phyloP scores from a whole-genome alignment of 1,140 invertebrate genomes.

The Zaprionus inermis region DNA sequence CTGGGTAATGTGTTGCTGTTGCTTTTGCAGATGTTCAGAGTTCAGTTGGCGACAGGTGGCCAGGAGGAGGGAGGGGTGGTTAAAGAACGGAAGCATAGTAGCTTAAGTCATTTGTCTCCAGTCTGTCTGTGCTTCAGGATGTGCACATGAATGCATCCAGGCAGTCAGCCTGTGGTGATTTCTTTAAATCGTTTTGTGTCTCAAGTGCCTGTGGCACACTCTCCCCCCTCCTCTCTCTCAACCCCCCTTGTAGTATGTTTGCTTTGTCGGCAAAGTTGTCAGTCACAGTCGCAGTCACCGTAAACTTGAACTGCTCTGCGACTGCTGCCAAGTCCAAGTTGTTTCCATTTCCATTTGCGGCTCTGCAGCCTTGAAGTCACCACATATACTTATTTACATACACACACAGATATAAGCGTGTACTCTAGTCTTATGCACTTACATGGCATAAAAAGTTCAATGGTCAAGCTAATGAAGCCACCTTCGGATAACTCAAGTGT shows the following conservation, averaged over 20 bases:
- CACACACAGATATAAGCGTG: conserved; percentile 20
- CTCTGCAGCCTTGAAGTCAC: conserved; percentile 54
- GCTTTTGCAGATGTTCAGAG: conserved; percentile 4
- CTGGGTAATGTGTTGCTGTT: conserved; percentile 15
- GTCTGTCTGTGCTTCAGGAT: conserved; percentile 44
- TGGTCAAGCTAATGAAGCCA: conserved; percentile 65
- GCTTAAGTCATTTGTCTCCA: conserved; percentile 43
- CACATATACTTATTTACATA: conserved; percentile 50
- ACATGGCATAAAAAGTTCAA: conserved; percentile 56
- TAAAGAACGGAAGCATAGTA: conserved; percentile 4
- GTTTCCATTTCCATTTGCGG: conserved; percentile 56
- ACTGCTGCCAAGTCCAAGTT: conserved; percentile 51
- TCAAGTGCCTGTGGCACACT: conserved; percentile 42
- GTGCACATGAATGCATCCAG: conserved; percentile 49
- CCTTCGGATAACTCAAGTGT: conserved; percentile 40
- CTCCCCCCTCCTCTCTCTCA: not conserved
- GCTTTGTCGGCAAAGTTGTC: conserved; percentile 60
- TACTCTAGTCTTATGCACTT: conserved; percentile 40
- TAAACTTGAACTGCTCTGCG: conserved; percentile 65
- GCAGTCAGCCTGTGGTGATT: conserved; percentile 16
- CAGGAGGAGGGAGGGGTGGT: not conserved
- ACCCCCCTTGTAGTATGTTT: conserved; percentile 16
- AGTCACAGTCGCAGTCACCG: conserved; percentile 41
- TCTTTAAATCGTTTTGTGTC: conserved; percentile 52
- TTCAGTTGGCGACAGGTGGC: conserved; percentile 7